These are phyloP conservation scores for Ectropis grisescens DNA, from an alignment of 1,140 invertebrate species.

Conservation along the genomic window DNA sequence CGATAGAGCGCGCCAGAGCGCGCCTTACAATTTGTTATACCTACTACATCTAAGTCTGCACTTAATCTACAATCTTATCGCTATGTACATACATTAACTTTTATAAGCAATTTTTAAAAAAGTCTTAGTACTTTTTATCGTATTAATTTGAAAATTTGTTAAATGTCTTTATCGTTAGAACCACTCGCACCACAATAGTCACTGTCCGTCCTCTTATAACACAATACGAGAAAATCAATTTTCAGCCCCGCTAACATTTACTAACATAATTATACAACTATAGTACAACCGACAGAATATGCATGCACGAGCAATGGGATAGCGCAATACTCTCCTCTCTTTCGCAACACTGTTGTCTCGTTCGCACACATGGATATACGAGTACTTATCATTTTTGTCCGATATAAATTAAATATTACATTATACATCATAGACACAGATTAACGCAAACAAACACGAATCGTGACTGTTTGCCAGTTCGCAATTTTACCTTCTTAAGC, in stretches of 20 bases:
- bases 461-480: no score
- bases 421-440: no score
- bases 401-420: no score
- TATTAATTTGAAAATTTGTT: constrained; percentile 69
- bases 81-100: constrained; percentile 67
- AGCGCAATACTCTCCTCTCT: no score
- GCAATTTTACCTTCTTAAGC: no score
- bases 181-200: constrained; percentile 52
- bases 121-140: constrained; percentile 62
- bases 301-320: constrained; percentile 22
- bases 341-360: no score
- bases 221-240: constrained; percentile 56
- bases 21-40: constrained; percentile 64
- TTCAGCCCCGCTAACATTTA: constrained; percentile 58
- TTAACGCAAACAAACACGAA: no score
- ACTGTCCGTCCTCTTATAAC: constrained; percentile 44
- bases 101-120: constrained; percentile 64
- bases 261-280: constrained; percentile 52
- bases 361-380: no score
- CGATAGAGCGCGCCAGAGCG: constrained; percentile 26
- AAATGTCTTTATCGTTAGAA: constrained; percentile 64
- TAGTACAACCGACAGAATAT: constrained; percentile 43
- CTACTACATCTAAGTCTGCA: constrained; percentile 65
- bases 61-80: constrained; percentile 56
- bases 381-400: no score